Base-by-base conservation (phyloP, 2,888 invertebrate genomes). In the Sympetrum striolatum region DNA sequence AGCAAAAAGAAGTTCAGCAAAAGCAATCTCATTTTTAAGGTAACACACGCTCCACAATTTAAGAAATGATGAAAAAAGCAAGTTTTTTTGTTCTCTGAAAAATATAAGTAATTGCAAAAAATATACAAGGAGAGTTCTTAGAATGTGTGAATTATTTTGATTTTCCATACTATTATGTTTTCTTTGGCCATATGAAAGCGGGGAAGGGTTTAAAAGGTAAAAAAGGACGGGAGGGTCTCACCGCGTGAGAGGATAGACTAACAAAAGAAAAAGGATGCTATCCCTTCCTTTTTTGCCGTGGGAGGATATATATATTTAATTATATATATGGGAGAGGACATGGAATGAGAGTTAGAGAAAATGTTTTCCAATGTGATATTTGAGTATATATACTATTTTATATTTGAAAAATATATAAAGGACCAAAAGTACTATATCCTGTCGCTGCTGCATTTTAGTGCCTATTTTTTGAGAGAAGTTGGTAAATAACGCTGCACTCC, bases 11-110 rank as follows among this genome's bases (percentile, higher is more conserved):
- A 97, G 96, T 96, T 96, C 96, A 97, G 97, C 96, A 98, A 98
- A 97, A 98, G 98, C 97, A 98, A 97, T 97, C 97, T 98, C 96
- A 98, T 98, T 97, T 97, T 98, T 97, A 98, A 98, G 98, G 98
- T 98, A 98, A 98, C 96, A 96, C 95, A 96, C 96, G 94, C 95
- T 93, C 93, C 86, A 86, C 86, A 86, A 86, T 86, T 86, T 86
- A 86, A 73, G 73, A 73, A 73, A 73, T 86, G 60, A 58, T 37
- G 37, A 86, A 86, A 82, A 86, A 64, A 64, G 60, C 60, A 86
- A 86, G 86, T 37, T 90, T 90, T 82, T 64, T 79, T 82, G 31
- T 53, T 53, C 53, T 53, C n/a, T n/a, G n/a, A n/a, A 81, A 90
- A 90, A 90, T 86, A 80, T 25, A 91, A 91, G 81, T 90, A 80